Evolutionary conservation across 2,113 vertebrate species (phyloP).

Genomic region (Spilogale gracilis): DNA sequence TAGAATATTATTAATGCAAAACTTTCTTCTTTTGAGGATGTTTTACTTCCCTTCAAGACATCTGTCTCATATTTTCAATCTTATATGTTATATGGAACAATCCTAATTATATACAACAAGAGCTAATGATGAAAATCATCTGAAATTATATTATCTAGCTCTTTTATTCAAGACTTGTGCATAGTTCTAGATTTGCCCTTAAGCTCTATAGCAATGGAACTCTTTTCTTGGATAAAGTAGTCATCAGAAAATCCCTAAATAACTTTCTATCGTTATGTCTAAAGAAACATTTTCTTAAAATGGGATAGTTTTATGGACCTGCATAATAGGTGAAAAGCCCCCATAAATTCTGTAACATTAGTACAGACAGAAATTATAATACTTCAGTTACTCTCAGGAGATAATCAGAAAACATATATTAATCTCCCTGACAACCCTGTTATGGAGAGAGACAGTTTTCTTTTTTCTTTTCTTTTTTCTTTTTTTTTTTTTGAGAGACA

Average conservation of each 20-base stretch:
- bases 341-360: slow-evolving; percentile 56
- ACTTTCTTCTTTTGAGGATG: not conserved
- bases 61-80: slow-evolving; percentile 17
- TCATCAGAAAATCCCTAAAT: slow-evolving; percentile 39
- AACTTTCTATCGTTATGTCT: not conserved
- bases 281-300: slow-evolving; percentile 35
- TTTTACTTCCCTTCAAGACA: not conserved
- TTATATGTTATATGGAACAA: not conserved
- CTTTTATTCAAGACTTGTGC: not conserved
- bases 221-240: not conserved
- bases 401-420: slow-evolving; percentile 45
- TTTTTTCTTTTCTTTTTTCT: not conserved
- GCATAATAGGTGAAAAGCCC: not conserved
- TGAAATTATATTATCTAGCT: not conserved
- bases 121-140: not conserved
- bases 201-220: not conserved
- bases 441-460: slow-evolving; percentile 55
- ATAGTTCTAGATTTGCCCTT: not conserved
- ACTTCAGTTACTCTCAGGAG: slow-evolving; percentile 7
- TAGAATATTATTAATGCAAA: not conserved
- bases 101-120: not conserved
- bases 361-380: slow-evolving; percentile 58
- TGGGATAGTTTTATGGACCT: slow-evolving; percentile 1
- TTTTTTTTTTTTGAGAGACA: not conserved
- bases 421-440: slow-evolving; percentile 49